Percentiles rank a stretch among this genome's conserved stretches.
These are phyloP conservation scores for Tetheella fluctuosa DNA, from an alignment of 2,888 invertebrate species.

Conservation along the genomic window DNA sequence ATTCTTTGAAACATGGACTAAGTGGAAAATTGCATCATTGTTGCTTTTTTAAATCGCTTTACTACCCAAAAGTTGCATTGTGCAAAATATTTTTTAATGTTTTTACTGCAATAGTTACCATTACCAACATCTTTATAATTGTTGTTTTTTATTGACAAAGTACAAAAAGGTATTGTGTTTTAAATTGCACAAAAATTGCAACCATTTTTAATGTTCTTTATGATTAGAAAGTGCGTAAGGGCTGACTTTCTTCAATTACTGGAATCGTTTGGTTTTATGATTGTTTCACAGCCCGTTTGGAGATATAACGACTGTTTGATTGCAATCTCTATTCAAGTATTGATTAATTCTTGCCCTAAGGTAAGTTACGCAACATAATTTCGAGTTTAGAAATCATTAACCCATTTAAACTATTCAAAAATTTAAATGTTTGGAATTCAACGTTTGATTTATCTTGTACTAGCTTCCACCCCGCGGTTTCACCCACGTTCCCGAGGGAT, in stretches of 20 bases:
- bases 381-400: not conserved
- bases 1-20: not conserved
- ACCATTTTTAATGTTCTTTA: conserved; percentile 48
- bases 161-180: conserved; percentile 31
- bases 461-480: too few relatives aligned
- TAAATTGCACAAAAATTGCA: conserved; percentile 56
- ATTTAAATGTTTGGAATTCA: too few relatives aligned
- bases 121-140: conserved; percentile 17
- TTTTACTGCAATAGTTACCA: conserved; percentile 34
- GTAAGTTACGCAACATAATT: not conserved
- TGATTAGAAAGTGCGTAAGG: conserved; percentile 60
- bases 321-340: conserved; percentile 4
- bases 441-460: too few relatives aligned
- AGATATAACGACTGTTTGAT: conserved; percentile 12
- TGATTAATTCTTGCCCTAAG: conserved; percentile 10
- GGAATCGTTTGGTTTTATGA: conserved; percentile 26
- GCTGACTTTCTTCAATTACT: conserved; percentile 39
- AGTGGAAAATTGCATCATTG: conserved; percentile 28
- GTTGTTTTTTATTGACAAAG: conserved; percentile 28
- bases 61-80: conserved; percentile 43
- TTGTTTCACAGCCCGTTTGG: not conserved
- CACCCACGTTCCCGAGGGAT: too few relatives aligned
- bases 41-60: conserved; percentile 44
- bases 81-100: conserved; percentile 41
- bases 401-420: not conserved